A percentile compares a stretch with the other conserved stretches of the same genome.
Evolutionary conservation across 2,888 invertebrate species (phyloP).

Genomic region (Caenorhabditis angaria): DNA sequence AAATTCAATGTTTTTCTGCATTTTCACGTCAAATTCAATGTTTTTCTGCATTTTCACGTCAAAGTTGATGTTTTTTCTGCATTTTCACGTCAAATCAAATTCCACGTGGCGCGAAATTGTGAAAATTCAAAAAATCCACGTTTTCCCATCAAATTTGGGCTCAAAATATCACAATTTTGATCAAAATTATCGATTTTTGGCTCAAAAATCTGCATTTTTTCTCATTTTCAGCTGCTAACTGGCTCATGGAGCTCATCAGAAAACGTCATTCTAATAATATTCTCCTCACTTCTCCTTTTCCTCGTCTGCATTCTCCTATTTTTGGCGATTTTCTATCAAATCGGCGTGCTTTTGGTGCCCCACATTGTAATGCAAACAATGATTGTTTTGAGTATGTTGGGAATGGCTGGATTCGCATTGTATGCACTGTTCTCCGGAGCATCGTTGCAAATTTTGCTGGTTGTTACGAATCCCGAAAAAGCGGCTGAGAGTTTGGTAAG

Average conservation of each 20-base stretch:
- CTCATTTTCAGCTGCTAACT: conserved; percentile 24
- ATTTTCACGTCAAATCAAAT: too few relatives aligned
- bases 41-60: too few relatives aligned
- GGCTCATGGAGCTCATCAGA: conserved; percentile 32
- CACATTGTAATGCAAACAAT: conserved; percentile 40
- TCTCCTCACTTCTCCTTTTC: conserved; percentile 25
- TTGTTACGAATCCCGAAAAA: conserved; percentile 31
- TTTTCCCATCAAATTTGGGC: not conserved
- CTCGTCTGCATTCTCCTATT: conserved; percentile 33
- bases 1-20: too few relatives aligned
- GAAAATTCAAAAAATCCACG: not conserved
- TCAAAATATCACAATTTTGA: not conserved
- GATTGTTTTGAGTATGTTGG: conserved; percentile 27
- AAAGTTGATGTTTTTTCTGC: too few relatives aligned
- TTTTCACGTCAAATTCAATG: too few relatives aligned
- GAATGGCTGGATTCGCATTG: conserved; percentile 20
- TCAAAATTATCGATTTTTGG: not conserved
- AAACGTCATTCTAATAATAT: conserved; percentile 19
- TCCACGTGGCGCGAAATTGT: too few relatives aligned
- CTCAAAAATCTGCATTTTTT: not conserved
- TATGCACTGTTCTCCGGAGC: conserved; percentile 40
- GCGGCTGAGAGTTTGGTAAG: conserved; percentile 26
- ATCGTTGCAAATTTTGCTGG: conserved; percentile 25
- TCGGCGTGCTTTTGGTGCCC: conserved; percentile 30
- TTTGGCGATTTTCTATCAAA: conserved; percentile 30